Conservation (phyloP, 2,888 invertebrate species). For the Eupithecia abbreviata region DNA sequence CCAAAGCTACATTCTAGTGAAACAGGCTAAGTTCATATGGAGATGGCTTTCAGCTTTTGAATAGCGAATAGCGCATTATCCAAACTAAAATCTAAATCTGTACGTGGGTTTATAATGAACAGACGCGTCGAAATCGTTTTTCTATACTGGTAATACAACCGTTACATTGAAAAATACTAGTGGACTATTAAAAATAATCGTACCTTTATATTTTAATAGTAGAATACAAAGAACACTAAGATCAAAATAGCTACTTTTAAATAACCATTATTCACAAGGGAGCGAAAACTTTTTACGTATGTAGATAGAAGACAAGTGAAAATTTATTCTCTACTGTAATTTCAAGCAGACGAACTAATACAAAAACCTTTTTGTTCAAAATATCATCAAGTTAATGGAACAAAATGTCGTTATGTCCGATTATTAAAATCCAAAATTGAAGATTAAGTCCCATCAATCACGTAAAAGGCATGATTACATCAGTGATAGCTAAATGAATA, state of each 20-base stretch:
- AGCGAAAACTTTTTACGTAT: neutral
- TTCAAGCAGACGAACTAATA: neutral
- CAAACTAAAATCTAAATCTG: slow-evolving; percentile 39
- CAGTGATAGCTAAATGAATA: slow-evolving; percentile 79
- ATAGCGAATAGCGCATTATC: slow-evolving; percentile 48
- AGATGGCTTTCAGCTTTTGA: slow-evolving; percentile 57
- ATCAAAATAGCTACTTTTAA: neutral
- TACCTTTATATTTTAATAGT: neutral
- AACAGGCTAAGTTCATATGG: slow-evolving; percentile 48
- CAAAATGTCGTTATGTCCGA: slow-evolving; percentile 60
- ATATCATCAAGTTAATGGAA: slow-evolving; percentile 63
- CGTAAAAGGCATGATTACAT: slow-evolving; percentile 76
- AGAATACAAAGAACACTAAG: neutral
- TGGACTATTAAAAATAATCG: neutral
- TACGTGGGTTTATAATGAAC: slow-evolving; percentile 27
- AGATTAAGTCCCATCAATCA: slow-evolving; percentile 76
- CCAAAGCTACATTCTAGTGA: slow-evolving; percentile 11
- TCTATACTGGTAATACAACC: neutral
- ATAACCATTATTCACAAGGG: neutral
- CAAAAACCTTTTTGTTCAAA: slow-evolving; percentile 1
- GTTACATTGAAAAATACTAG: neutral
- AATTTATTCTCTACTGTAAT: neutral
- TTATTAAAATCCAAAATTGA: slow-evolving; percentile 71
- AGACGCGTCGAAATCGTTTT: slow-evolving; percentile 4
- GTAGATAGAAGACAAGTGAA: neutral